Percentiles rank a stretch among this genome's conserved stretches.
These are phyloP conservation scores for Chymomyza costata DNA, from an alignment of 1,140 invertebrate species.

Conservation along the genomic window DNA sequence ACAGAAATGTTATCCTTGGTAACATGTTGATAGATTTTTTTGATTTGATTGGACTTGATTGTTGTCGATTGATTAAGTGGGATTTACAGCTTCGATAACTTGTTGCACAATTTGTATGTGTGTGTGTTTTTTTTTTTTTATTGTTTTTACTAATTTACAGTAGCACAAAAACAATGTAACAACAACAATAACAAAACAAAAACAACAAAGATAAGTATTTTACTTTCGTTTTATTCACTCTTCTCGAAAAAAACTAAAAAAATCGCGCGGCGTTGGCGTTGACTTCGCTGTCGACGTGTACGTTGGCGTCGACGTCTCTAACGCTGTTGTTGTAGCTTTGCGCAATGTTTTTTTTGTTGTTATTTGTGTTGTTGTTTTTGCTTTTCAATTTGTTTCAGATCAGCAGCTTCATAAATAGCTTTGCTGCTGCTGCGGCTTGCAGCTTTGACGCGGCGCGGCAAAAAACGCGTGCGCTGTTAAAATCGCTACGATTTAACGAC, in stretches of 20 bases:
- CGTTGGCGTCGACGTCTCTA: neutral
- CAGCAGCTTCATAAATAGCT: too few relatives aligned
- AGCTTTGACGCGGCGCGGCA: too few relatives aligned
- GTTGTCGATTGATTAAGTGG: too few relatives aligned
- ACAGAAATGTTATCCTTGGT: conserved; percentile 60
- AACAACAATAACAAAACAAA: too few relatives aligned
- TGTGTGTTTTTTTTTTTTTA: too few relatives aligned
- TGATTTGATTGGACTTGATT: conserved; percentile 1
- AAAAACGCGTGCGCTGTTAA: conserved; percentile 21
- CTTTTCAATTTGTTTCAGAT: conserved; percentile 32
- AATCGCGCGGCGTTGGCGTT: too few relatives aligned
- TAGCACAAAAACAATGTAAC: too few relatives aligned
- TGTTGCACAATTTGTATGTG: conserved; percentile 7
- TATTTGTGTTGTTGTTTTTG: conserved; percentile 4
- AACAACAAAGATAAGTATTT: too few relatives aligned
- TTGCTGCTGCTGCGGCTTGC: conserved; percentile 4
- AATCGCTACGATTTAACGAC: conserved; percentile 32
- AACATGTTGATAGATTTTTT: conserved; percentile 51
- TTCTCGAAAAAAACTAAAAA: too few relatives aligned
- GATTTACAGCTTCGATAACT: neutral
- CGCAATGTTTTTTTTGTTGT: neutral
- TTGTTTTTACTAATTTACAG: too few relatives aligned
- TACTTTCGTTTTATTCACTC: too few relatives aligned
- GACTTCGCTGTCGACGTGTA: too few relatives aligned
- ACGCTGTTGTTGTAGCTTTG: neutral